Evolutionary conservation across 2,888 invertebrate genomes (phyloP).

Genomic region (Oligia strigilis): DNA sequence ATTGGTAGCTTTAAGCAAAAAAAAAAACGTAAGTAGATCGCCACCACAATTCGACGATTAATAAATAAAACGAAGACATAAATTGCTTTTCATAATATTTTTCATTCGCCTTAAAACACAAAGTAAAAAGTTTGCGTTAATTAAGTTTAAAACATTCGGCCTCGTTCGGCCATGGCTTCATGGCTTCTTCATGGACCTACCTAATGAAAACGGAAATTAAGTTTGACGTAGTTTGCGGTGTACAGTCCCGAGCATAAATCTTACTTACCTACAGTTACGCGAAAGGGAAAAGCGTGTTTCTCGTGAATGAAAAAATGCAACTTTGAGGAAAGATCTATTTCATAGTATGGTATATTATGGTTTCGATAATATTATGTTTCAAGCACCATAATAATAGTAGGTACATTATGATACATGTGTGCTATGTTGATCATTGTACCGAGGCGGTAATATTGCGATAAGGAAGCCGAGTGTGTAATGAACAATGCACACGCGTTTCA

Average conservation of each 20-base stretch:
- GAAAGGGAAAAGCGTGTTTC: background rate
- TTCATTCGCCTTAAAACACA: background rate
- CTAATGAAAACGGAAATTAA: background rate
- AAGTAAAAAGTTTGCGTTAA: slow-evolving; percentile 10
- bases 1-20: too few relatives aligned
- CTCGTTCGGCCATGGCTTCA: background rate
- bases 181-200: background rate
- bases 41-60: slow-evolving; percentile 8
- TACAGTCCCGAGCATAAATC: background rate
- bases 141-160: background rate
- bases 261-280: too few relatives aligned
- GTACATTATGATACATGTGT: too few relatives aligned
- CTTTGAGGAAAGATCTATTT: background rate
- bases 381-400: background rate
- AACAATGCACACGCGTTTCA: too few relatives aligned
- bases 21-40: background rate
- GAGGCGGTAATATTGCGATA: too few relatives aligned
- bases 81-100: slow-evolving; percentile 7
- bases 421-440: too few relatives aligned
- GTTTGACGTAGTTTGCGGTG: background rate
- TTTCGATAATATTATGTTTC: background rate
- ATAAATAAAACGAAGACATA: slow-evolving; percentile 15
- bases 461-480: too few relatives aligned
- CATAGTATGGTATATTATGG: too few relatives aligned
- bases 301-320: background rate